These are phyloP conservation scores for Zaprionus inermis DNA, from an alignment of 1,140 invertebrate species.

Conservation along the genomic window DNA sequence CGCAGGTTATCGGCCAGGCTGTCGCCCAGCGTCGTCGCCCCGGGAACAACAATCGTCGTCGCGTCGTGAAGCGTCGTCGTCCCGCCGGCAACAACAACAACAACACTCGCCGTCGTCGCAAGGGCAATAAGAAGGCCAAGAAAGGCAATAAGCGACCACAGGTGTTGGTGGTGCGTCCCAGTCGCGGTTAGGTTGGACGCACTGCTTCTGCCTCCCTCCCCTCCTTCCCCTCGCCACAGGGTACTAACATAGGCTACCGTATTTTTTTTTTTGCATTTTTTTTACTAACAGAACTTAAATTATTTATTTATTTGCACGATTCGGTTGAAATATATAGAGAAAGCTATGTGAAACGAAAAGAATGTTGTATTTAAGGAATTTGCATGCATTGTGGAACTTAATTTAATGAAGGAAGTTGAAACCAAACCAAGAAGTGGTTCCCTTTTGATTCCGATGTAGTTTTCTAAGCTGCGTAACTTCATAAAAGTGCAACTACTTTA, in stretches of 20 bases:
- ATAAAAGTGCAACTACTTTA: too few species aligned
- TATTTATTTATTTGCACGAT: slow-evolving; percentile 44
- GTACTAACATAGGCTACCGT: slow-evolving; percentile 1
- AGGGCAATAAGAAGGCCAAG: slow-evolving; percentile 53
- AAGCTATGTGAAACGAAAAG: neutral
- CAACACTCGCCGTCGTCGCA: slow-evolving; percentile 55
- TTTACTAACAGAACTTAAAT: slow-evolving; percentile 50
- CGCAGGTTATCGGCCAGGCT: slow-evolving; percentile 60
- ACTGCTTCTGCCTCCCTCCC: too few species aligned
- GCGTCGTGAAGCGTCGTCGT: slow-evolving; percentile 52
- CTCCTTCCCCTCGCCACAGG: neutral
- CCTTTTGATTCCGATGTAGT: too few species aligned
- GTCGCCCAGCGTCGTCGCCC: slow-evolving; percentile 35
- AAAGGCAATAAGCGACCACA: slow-evolving; percentile 58
- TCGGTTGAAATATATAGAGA: neutral
- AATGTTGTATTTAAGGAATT: neutral
- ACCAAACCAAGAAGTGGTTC: too few species aligned
- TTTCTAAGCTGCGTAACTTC: too few species aligned
- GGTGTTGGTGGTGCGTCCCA: slow-evolving; percentile 62
- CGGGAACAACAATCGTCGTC: slow-evolving; percentile 53
- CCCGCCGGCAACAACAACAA: slow-evolving; percentile 34
- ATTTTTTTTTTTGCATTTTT: slow-evolving; percentile 45
- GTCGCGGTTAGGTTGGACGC: slow-evolving; percentile 58
- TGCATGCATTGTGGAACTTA: neutral
- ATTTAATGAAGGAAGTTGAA: neutral